Evolutionary conservation across 2,113 vertebrate species (phyloP).

Genomic region (Rhabdornis inornatus): DNA sequence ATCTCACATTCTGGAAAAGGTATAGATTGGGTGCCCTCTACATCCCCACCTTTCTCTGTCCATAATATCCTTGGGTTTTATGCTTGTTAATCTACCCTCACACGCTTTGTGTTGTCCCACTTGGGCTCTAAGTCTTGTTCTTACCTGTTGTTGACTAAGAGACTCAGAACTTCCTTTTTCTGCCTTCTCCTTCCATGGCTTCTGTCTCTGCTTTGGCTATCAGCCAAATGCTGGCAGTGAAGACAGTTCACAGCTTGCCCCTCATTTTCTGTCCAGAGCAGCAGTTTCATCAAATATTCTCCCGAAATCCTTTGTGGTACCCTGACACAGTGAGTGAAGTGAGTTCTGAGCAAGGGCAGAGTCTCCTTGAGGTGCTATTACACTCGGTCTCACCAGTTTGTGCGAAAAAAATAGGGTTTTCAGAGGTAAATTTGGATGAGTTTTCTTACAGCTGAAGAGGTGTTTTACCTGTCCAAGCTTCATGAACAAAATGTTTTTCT

Average conservation of each 20-base stretch:
- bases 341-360: constrained; percentile 6
- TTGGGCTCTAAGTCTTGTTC: not conserved
- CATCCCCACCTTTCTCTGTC: not conserved
- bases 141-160: constrained; percentile 15
- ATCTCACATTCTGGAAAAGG: not conserved
- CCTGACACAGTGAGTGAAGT: not conserved
- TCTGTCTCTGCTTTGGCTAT: not conserved
- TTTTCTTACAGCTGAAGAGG: not conserved
- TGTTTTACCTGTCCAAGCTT: not conserved
- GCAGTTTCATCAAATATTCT: not conserved
- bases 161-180: not conserved
- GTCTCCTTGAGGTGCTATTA: constrained; percentile 35
- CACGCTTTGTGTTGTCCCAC: not conserved
- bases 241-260: not conserved
- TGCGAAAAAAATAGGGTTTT: not conserved
- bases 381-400: not conserved
- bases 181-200: not conserved
- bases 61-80: not conserved
- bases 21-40: not conserved
- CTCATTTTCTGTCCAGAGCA: not conserved
- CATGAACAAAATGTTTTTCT: not conserved
- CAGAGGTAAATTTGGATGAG: not conserved
- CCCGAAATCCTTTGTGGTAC: not conserved
- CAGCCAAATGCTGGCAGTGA: not conserved
- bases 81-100: not conserved